Evolutionary conservation across 2,888 invertebrate species (phyloP).

Genomic region (Calliphora vomitoria): DNA sequence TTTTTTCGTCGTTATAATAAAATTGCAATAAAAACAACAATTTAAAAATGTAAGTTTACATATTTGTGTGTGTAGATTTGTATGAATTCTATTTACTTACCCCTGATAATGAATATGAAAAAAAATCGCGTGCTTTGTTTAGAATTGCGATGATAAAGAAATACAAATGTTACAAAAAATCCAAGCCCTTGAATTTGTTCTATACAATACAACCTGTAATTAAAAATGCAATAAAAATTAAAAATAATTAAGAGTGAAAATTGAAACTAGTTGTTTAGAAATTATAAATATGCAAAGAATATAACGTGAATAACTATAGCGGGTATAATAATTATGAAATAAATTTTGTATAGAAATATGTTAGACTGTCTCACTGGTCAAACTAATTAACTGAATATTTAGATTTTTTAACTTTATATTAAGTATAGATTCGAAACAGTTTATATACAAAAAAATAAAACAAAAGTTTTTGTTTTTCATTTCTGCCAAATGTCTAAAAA

Average conservation of each 20-base stretch:
- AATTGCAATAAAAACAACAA: constrained; percentile 16
- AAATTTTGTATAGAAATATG: too few relatives aligned
- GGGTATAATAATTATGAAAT: too few relatives aligned
- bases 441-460: too few relatives aligned
- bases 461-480: too few relatives aligned
- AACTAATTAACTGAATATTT: too few relatives aligned
- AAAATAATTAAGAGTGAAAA: neutral
- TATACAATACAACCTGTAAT: constrained; percentile 39
- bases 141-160: constrained; percentile 15
- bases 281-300: neutral
- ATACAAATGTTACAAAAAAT: constrained; percentile 29
- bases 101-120: constrained; percentile 59
- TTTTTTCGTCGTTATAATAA: neutral
- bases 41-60: neutral
- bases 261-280: neutral
- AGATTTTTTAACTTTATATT: too few relatives aligned
- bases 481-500: too few relatives aligned
- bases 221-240: constrained; percentile 43
- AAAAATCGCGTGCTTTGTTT: constrained; percentile 42
- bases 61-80: neutral
- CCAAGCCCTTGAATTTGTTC: constrained; percentile 52
- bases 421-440: too few relatives aligned
- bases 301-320: too few relatives aligned
- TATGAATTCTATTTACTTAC: constrained; percentile 25
- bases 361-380: too few relatives aligned